Conservation (phyloP, 2,888 invertebrate species). For the Phalera bucephala region DNA sequence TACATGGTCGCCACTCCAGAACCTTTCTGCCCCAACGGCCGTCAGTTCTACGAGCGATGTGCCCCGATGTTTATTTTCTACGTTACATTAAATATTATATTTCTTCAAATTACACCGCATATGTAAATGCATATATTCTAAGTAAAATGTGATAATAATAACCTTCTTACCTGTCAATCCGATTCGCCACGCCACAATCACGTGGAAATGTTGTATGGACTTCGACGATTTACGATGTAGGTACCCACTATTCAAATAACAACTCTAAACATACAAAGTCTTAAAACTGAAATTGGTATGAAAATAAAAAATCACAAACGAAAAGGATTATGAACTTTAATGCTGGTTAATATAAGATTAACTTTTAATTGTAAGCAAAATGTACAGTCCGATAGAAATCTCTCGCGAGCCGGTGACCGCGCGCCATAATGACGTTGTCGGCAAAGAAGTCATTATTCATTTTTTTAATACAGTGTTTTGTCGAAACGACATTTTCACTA, state of each 20-base stretch:
- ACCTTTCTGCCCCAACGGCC: too few species aligned
- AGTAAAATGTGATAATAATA: conserved; percentile 82
- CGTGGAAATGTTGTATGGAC: conserved; percentile 59
- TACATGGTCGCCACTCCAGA: too few species aligned
- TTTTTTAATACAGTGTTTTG: conserved; percentile 82
- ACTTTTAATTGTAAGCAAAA: conserved; percentile 25
- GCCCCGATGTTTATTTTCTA: too few species aligned
- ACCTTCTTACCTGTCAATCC: conserved; percentile 77
- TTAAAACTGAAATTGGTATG: conserved; percentile 50
- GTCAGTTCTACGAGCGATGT: too few species aligned
- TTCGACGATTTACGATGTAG: conserved; percentile 39
- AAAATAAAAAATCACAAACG: conserved; percentile 7
- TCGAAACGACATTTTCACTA: conserved; percentile 82
- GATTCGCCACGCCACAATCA: conserved; percentile 74
- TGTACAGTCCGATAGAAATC: conserved; percentile 67
- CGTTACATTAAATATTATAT: too few species aligned
- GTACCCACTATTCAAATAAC: too few species aligned
- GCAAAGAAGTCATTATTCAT: conserved; percentile 81
- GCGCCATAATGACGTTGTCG: conserved; percentile 74
- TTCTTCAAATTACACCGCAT: conserved; percentile 56
- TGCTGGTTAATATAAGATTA: conserved; percentile 24
- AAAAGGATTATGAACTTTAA: conserved; percentile 33
- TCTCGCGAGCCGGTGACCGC: conserved; percentile 66
- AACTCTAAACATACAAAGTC: too few species aligned
- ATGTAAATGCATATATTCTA: conserved; percentile 58